Base-by-base conservation (phyloP, 2,797 vertebrate species). In the Gobionotothen gibberifrons region DNA sequence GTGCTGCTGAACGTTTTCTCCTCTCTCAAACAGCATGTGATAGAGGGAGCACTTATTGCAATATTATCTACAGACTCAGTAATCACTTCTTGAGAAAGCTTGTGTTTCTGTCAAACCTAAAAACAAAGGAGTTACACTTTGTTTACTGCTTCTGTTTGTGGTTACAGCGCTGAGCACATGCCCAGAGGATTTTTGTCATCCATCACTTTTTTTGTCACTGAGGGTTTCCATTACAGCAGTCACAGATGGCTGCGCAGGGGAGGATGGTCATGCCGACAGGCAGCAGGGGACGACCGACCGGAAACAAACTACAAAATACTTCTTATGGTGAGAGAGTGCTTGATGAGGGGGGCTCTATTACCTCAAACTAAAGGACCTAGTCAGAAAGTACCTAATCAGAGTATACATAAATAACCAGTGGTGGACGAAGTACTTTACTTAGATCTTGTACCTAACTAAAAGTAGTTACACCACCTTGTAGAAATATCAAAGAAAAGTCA, bases 221-320 rank as follows among this genome's bases (percentile, higher is more conserved):
- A 74, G 75, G 63, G 82, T 85, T 89, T 90, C 84, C 83, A 89
- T 91, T 89, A 86, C 85, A 87, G 73, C 72, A 69, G 81, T 84
- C 79, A 76, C 83, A 86, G 81, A 90, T 88, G 92, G 79, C 79
- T 83, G 87, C 87, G 66, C 86, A 82, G 48, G 59, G 55, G 59
- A 84, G 69, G 66, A 81, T 21, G 56, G 79, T 65, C 60, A 74
- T 39, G 60, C 58, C 52, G 29, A 60, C 71, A 49, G 81, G 49
- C 53, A 71, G 60, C 55, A 59, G 39, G 53, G 42, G 73, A 52
- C 74, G 7, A 64, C 74, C 75, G 69, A 82, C 72, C 78, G 54
- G 78, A 40, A 71, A 65, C 15, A 69, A 61, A 65, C 58, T 79
- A 21, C 52, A 63, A 75, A 72, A 46, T 54, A 72, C 86, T 43